Base-by-base conservation (phyloP, 2,888 invertebrate species). In the Halocaridina rubra region DNA sequence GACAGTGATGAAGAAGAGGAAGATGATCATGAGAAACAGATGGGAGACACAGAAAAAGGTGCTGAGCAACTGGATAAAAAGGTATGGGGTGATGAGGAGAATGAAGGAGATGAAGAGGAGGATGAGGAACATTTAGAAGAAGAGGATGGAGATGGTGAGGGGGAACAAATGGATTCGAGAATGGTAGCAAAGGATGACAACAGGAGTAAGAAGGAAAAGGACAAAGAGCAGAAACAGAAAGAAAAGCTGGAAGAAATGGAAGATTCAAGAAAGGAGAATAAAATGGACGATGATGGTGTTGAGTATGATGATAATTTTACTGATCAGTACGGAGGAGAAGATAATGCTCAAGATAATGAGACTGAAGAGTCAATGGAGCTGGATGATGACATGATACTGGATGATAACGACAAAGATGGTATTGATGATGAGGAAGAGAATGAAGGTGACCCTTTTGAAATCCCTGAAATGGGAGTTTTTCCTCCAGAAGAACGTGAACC, bases 41-140 rank as follows among this genome's bases (percentile, higher is more conserved):
- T 99, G 97, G 99, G 98, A 27, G 97, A 99, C 84, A 96, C 96
- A 0, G 96, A 95, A 88, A 94, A 95, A 89, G 95, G 94, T n/a
- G 95, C 95, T 1, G 96, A 97, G 86, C 84, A 80, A 39, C 76
- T 88, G 16, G 88, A 94, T 92, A 92, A 89, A 93, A 92, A 89
- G 90, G 91, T 87, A 90, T 88, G 92, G 90, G 91, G 91, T 89
- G 89, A 89, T 67, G 89, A 89, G 59, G 80, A 91, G 3, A 91
- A 91, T 80, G 90, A 90, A 86, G 93, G 93, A 88, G 95, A 96
- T 3, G 97, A 97, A 90, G 94, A 96, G 59, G 95, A 96, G 89
- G 93, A 95, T 79, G 94, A 94, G 2, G 91, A 93, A 29, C 93
- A 93, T 0, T 92, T 93, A 32, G 92, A 93, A 24, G 91, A 92